Evolutionary conservation across 2,113 vertebrate genomes (phyloP), one percentile per base, ranked within the genome.

Genomic region (Axis porcinus): DNA sequence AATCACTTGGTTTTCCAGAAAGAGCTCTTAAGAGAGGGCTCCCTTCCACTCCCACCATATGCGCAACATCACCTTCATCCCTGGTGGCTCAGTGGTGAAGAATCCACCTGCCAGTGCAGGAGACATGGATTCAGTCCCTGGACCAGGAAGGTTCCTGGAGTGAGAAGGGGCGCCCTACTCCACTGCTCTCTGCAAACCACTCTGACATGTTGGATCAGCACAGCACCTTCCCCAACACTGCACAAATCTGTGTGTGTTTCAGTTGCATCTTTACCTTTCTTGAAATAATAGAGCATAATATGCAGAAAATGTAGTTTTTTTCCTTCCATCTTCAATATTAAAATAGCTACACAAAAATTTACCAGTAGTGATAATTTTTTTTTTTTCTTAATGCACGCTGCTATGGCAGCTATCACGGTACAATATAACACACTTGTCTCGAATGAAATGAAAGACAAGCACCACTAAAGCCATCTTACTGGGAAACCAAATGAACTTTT

Each of bases 161-260:
- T 7, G 2, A 6, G 70, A 9, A 27, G 70, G 21, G 23, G 11
- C 70, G 23, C 28, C 67, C 23, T 7, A 0, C 23, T 14, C 23
- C 6, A 43, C 21, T 1, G 1, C 23, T 14, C 21, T 25, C 3
- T 3, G n/a, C 5, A 6, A 6, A 1, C n/a, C 67, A 6, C n/a
- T 2, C 0, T 6, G n/a, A 13, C 67, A 2, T 5, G n/a, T 2
- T 6, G n/a, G 5, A 0, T 6, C n/a, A 23, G 67, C 70, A 7
- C 70, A 14, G 12, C 25, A 43, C 70, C 70, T 43, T 7, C 36
- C 21, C 19, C 70, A 2, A 23, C n/a, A 3, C n/a, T 2, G n/a
- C 19, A 13, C n/a, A 23, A 3, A 13, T 23, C 19, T 15, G 6
- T 15, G 70, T 43, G 70, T 76, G 12, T 76, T 13, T 43, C 70